A percentile compares a stretch with the other conserved stretches of the same genome.
phyloP scores from a whole-genome alignment of 2,797 vertebrate species.

The Huso huso region DNA sequence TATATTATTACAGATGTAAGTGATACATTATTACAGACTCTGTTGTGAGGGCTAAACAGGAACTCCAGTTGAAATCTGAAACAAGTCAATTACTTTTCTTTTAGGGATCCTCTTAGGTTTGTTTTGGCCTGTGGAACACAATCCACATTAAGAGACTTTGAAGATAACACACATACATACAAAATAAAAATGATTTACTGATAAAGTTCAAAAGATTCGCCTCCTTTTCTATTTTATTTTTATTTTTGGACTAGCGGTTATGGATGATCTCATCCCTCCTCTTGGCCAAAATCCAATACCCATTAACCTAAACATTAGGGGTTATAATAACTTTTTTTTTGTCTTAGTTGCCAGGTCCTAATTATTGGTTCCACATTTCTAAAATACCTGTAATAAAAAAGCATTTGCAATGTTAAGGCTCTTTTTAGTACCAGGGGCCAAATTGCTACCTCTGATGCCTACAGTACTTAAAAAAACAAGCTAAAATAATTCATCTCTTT shows the following conservation, averaged over 20 bases:
- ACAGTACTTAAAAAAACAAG: slow-evolving; percentile 50
- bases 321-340: slow-evolving; percentile 71
- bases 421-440: slow-evolving; percentile 75
- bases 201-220: neutral
- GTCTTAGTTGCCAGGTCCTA: slow-evolving; percentile 40
- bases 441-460: slow-evolving; percentile 76
- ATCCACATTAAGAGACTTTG: neutral
- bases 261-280: slow-evolving; percentile 54
- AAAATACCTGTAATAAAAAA: slow-evolving; percentile 77
- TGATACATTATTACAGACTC: slow-evolving; percentile 56
- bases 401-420: slow-evolving; percentile 79
- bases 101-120: no score
- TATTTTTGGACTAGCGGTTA: no score
- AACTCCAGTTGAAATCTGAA: slow-evolving; percentile 57
- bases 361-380: slow-evolving; percentile 68
- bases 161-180: neutral
- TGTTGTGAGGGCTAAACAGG: slow-evolving; percentile 50
- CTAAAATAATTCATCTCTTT: slow-evolving; percentile 61
- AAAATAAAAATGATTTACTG: neutral
- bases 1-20: no score
- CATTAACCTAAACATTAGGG: slow-evolving; percentile 45
- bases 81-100: slow-evolving; percentile 27
- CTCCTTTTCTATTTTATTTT: no score
- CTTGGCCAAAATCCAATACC: slow-evolving; percentile 70
- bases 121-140: no score